Evolutionary conservation across 2,888 invertebrate genomes (phyloP), one percentile per base, ranked within the genome.

Genomic region (Eilema sororculum): DNA sequence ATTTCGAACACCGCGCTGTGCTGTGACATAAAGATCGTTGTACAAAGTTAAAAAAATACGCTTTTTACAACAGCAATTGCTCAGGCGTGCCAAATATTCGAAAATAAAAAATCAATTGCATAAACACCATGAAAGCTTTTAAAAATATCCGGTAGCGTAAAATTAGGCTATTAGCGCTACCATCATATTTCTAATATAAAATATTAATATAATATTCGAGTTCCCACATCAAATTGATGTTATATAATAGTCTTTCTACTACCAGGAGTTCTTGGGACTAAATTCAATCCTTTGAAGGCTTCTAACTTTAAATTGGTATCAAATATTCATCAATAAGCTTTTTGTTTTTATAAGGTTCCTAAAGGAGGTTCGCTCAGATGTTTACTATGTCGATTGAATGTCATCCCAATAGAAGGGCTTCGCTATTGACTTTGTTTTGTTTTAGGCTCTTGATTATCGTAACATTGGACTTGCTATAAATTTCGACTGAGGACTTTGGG

Each of bases 261-360:
- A 20, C 58, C 16, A 10, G 24, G 12, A 41, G 24, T 37, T 63
- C 22, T 5, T 65, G 66, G 70, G 56, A 64, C 30, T 37, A 77
- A 71, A 76, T 65, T 71, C 63, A 68, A 75, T 68, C 66, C 67
- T 73, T 68, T 68, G 60, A 72, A 67, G 61, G 73, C 46, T 56
- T 67, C 62, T 56, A 80, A 80, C 73, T 81, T 78, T 76, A 77
- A 81, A 83, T 81, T 81, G 76, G 64, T 75, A 78, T 82, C 73
- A 83, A 83, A 81, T 78, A 83, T 82, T 83, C 79, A 83, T 75
- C 68, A 74, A 72, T 67, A 71, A 70, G 78, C 69, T 77, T 79
- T 83, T 82, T 78, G 79, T 81, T 80, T 74, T 73, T 69, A 60
- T 77, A 71, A 69, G 72, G 71, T 28, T 77, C 77, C 68, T 71